Base-by-base conservation (phyloP, 2,797 vertebrate genomes). In the Falco cherrug region DNA sequence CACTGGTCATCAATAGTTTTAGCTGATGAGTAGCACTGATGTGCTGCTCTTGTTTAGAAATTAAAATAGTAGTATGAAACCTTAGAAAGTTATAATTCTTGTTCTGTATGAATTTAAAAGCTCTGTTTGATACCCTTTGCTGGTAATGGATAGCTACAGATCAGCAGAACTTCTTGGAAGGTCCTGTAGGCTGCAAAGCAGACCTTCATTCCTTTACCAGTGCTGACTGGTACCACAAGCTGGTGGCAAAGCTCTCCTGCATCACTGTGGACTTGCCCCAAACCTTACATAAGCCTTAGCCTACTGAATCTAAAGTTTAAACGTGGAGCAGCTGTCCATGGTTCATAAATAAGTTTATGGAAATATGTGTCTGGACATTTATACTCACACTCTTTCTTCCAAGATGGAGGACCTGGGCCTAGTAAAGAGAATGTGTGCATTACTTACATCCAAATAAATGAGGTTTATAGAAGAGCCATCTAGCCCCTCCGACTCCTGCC, bases 191-290 rank as follows among this genome's bases (percentile, higher is more conserved):
- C 47, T 60, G 33, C 8, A 10, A 13, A 75, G 26, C 24, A 63
- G 29, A 14, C 9, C 16, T 53, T 17, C 5, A 1, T 21, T 61
- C 13, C 63, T 21, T 21, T 21, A 13, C 5, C 28, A 41, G 11
- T 41, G 17, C 13, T 8, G 19, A 10, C 31, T 45, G 31, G 17
- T 7, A 24, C 24, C 50, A 10, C 28, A 35, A 31, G 33, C 37
- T 43, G 35, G 15, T 54, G 21, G 28, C 51, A 87, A 64, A 87
- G 16, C 7, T 78, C 35, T 87, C 14, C 57, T 60, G 25, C 14
- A 56, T 13, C 1, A 0, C 53, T 73, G 5, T 1, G 1, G 33
- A 4, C 16, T 41, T 22, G 4, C 6, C 26, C 8, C 20, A 54
- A 29, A 15, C 28, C 5, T 39, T 60, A 29, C n/a, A 53, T 39